Base-by-base conservation (phyloP, 37 sponge, comb jelly and placozoan genomes). In the Bolinopsis microptera region DNA sequence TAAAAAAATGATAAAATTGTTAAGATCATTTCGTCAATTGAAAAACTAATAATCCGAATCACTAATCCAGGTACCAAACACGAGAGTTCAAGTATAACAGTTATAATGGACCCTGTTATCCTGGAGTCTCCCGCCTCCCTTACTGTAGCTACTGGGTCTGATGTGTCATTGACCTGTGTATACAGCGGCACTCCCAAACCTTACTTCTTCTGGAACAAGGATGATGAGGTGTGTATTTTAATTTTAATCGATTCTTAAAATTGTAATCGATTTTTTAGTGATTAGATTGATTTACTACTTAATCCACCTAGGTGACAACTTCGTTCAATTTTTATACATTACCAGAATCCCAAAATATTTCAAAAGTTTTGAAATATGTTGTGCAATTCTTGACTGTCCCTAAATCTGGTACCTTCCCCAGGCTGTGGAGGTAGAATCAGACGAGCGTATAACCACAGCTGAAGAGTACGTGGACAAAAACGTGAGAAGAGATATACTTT, bases 171-270 rank as follows among this genome's bases (percentile, higher is more conserved):
- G 8, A 30, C 82, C 38, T 80, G 82, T 80, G 37, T 80, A 32
- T 80, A 36, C 37, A 80, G 82, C 30, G 82, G 82, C 0, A 80
- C 36, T 34, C 82, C 82, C 38, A 32, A 35, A 35, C 82, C 82
- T 80, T 80, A 80, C 82, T 80, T 80, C 82, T 80, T 80, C 82
- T 80, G 82, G 82, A 80, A 80, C 82, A 80, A 80, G 37, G 37
- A 33, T 34, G 36, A 32, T 22, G 82, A 80, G 82, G 82, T 80
- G 23, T 9, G 68, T 61, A 61, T n/a, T n/a, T n/a, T n/a, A n/a
- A n/a, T n/a, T n/a, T n/a, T n/a, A n/a, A n/a, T n/a, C n/a, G n/a
- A n/a, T n/a, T n/a, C n/a, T n/a, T n/a, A n/a, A n/a, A n/a, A n/a
- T n/a, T n/a, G n/a, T n/a, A n/a, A n/a, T n/a, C n/a, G n/a, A n/a